Percentiles rank a stretch among this genome's conserved stretches.
phyloP scores from a whole-genome alignment of 2,888 invertebrate species.

The Rhingia rostrata region DNA sequence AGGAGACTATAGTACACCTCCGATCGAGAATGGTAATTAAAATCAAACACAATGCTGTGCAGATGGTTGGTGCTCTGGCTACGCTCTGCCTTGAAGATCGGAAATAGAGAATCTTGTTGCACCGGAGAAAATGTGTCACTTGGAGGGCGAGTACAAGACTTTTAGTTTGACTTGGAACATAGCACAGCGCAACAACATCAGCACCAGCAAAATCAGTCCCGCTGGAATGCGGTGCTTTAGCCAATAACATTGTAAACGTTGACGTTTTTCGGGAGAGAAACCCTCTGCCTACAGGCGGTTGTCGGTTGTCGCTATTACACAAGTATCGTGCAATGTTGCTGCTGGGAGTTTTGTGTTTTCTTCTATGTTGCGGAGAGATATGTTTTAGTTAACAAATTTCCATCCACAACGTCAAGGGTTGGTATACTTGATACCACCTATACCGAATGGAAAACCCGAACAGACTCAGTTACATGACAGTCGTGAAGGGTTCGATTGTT shows the following conservation, averaged over 20 bases:
- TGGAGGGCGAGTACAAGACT: conserved; percentile 73
- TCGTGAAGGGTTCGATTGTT: conserved; percentile 75
- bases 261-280: conserved; percentile 31
- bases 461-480: conserved; percentile 58
- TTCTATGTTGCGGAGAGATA: conserved; percentile 9
- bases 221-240: conserved; percentile 52
- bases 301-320: conserved; percentile 60
- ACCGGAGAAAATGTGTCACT: conserved; percentile 69
- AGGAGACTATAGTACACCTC: conserved; percentile 44
- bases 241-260: conserved; percentile 52
- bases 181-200: background rate
- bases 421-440: conserved; percentile 33
- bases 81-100: conserved; percentile 48
- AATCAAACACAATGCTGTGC: conserved; percentile 61
- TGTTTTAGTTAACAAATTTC: conserved; percentile 64
- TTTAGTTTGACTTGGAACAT: conserved; percentile 68
- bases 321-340: conserved; percentile 69
- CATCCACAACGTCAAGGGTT: conserved; percentile 62
- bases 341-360: conserved; percentile 43
- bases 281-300: conserved; percentile 25
- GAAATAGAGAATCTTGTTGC: conserved; percentile 75
- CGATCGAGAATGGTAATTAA: conserved; percentile 71
- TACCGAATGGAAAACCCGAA: background rate
- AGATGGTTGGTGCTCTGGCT: background rate
- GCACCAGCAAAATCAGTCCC: background rate